A percentile compares a stretch with the other conserved stretches of the same genome.
Evolutionary conservation across 2,797 vertebrate genomes (phyloP).

Genomic region (Cirrhinus mrigala): DNA sequence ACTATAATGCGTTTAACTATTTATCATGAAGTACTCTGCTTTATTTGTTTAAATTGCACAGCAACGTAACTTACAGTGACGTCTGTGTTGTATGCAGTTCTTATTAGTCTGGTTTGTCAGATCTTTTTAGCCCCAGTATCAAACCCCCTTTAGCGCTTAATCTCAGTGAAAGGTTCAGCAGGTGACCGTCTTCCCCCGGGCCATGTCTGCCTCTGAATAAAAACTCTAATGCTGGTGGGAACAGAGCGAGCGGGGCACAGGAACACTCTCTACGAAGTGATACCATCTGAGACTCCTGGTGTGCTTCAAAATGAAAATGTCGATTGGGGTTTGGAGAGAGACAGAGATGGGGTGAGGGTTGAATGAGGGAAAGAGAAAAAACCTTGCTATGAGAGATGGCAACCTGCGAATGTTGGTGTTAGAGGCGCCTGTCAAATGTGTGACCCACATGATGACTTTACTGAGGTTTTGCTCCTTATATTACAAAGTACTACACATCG

Average conservation of each 20-base stretch:
- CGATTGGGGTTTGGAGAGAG: slow-evolving; percentile 28
- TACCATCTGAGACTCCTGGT: slow-evolving; percentile 35
- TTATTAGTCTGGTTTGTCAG: slow-evolving; percentile 11
- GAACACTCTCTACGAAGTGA: slow-evolving; percentile 2
- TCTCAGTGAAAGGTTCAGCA: slow-evolving; percentile 47
- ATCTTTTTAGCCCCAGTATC: slow-evolving; percentile 30
- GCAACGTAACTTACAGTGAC: neutral
- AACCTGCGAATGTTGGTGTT: slow-evolving; percentile 7
- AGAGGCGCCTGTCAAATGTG: slow-evolving; percentile 3
- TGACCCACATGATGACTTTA: slow-evolving; percentile 19
- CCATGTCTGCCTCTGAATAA: slow-evolving; percentile 37
- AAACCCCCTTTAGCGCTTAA: slow-evolving; percentile 44
- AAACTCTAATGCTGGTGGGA: slow-evolving; percentile 14
- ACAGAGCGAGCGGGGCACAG: slow-evolving; percentile 1
- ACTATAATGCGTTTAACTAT: neutral
- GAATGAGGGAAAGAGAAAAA: slow-evolving; percentile 31
- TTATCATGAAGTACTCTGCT: neutral
- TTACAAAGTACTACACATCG: neutral
- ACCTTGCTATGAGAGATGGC: neutral
- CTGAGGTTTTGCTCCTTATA: neutral
- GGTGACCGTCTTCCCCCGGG: slow-evolving; percentile 40
- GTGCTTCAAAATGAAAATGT: slow-evolving; percentile 52
- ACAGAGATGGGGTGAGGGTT: slow-evolving; percentile 3
- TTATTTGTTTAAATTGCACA: neutral
- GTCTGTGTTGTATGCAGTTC: slow-evolving; percentile 29